phyloP scores from a whole-genome alignment of 2,113 vertebrate species.

The Athene noctua region DNA sequence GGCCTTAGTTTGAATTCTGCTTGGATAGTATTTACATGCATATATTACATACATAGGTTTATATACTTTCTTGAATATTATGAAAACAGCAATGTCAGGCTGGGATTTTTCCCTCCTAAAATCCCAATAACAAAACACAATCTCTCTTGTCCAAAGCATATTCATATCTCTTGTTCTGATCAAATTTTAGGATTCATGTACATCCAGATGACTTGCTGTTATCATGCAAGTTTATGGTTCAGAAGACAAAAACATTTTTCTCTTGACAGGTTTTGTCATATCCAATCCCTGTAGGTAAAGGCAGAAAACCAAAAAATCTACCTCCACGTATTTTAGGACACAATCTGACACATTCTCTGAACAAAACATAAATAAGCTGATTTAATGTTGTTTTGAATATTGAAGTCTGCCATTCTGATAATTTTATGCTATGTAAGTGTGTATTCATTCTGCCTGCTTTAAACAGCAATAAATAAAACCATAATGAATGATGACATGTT shows the following conservation, averaged over 20 bases:
- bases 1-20: neutral
- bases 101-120: neutral
- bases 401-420: neutral
- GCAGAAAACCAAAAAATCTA: neutral
- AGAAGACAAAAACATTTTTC: neutral
- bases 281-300: neutral
- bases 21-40: neutral
- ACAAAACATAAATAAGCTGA: neutral
- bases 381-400: neutral
- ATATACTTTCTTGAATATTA: neutral
- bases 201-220: neutral
- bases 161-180: neutral
- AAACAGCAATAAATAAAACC: neutral
- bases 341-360: neutral
- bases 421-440: neutral
- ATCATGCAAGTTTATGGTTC: neutral
- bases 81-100: neutral
- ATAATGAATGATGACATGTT: neutral
- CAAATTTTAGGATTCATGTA: neutral
- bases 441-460: neutral
- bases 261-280: constrained; percentile 1
- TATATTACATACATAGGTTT: neutral
- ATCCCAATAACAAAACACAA: neutral
- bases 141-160: neutral
- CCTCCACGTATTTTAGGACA: neutral